These are phyloP conservation scores for Nixonia krombeini DNA, from an alignment of 1,140 invertebrate genomes.

Conservation along the genomic window DNA sequence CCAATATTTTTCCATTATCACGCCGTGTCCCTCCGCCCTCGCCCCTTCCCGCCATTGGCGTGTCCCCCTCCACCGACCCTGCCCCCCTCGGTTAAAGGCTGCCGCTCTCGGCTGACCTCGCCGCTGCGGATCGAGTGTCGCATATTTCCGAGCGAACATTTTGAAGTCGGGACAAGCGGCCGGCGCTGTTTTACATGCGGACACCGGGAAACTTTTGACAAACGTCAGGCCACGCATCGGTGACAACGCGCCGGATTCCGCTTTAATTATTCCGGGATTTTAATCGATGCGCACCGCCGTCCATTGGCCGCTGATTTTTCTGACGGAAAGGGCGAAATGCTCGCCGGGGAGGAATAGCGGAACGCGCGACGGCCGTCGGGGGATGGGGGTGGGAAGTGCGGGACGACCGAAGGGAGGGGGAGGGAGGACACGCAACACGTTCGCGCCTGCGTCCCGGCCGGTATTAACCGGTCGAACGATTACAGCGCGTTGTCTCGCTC, in stretches of 20 bases:
- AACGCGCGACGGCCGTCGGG: background rate
- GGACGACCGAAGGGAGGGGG: slow-evolving; percentile 23
- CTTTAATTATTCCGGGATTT: slow-evolving; percentile 44
- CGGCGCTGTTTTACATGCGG: slow-evolving; percentile 29
- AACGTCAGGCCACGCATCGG: slow-evolving; percentile 15
- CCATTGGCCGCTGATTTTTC: slow-evolving; percentile 22
- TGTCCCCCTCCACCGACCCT: no score
- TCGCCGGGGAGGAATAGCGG: no score
- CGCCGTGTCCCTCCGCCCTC: background rate
- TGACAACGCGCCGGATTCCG: slow-evolving; percentile 9
- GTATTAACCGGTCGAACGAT: slow-evolving; percentile 5
- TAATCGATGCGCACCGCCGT: slow-evolving; percentile 41
- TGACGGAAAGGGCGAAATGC: slow-evolving; percentile 5
- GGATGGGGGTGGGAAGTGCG: slow-evolving; percentile 19
- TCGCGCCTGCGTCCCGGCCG: background rate
- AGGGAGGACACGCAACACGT: background rate
- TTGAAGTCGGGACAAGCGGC: slow-evolving; percentile 25
- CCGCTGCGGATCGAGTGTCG: slow-evolving; percentile 8
- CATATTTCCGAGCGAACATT: slow-evolving; percentile 14
- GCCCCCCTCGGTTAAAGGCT: no score
- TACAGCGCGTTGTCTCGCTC: slow-evolving; percentile 27
- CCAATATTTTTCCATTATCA: slow-evolving; percentile 47
- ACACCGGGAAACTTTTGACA: slow-evolving; percentile 24
- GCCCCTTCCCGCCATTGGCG: no score
- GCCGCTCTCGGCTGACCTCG: background rate